Evolutionary conservation across 2,797 vertebrate species (phyloP), one percentile per base, ranked within the genome.

Genomic region (Tarsius wallacei): DNA sequence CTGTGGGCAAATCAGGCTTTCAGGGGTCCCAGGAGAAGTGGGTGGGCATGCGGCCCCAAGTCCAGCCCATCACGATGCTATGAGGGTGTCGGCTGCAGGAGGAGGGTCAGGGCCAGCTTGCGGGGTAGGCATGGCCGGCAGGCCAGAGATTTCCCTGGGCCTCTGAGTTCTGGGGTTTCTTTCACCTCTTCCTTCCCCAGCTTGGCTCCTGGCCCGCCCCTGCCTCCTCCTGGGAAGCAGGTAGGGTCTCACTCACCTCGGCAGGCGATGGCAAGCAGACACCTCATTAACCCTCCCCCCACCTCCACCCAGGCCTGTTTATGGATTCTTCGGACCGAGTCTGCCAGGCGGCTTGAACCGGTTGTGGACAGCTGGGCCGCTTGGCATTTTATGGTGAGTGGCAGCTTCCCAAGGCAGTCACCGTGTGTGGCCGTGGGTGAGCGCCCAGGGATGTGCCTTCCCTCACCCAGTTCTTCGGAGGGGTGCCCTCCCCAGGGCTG

Each of bases 301-400:
- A 57, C 77, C 82, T 59, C 55, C 61, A 78, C 55, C 55, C 55
- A 78, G 93, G 61, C 85, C 33, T 76, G 10, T 68, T 70, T 87
- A 64, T 87, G 71, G 97, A 73, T 96, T 97, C 98, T 91, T 90
- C 93, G 95, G 93, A 26, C 17, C 15, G 0, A 71, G 26, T 31
- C 76, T 5, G 14, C 96, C 95, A 94, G 93, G 96, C 74, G 0
- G 95, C 82, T 82, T 91, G 95, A 97, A 88, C 86, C n/a, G 93
- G 88, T 49, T 9, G 51, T 55, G 93, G 98, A 94, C 96, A 98
- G 59, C 97, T 98, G 98, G 96, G 95, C 93, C 4, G 64, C 77
- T 97, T 94, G 96, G 96, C 11, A 70, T 98, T 98, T 98, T 96
- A 88, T 49, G 68, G 88, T 51, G 94, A 96, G 94, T 87, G 88